Percentiles rank a stretch among this genome's conserved stretches.
phyloP scores from a whole-genome alignment of 2,888 invertebrate species.

The Ophioninae sp. region DNA sequence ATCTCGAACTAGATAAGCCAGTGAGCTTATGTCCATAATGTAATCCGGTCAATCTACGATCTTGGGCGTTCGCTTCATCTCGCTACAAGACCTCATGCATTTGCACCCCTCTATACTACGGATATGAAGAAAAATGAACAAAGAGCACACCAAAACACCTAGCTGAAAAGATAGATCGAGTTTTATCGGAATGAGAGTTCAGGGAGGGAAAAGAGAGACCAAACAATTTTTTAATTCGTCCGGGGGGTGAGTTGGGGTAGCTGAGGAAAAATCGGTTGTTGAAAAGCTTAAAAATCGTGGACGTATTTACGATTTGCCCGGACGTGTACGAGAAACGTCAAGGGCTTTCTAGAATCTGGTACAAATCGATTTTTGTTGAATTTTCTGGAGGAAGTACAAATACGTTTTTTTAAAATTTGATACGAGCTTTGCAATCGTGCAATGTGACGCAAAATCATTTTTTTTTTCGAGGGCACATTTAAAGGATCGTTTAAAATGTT shows the following conservation, averaged over 20 bases:
- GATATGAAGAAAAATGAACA: neutral
- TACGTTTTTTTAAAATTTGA: no score
- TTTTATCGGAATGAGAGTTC: slow-evolving; percentile 36
- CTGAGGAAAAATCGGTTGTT: neutral
- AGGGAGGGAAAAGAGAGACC: slow-evolving; percentile 4
- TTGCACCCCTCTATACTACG: neutral
- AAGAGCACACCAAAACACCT: slow-evolving; percentile 7
- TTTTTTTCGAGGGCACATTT: no score
- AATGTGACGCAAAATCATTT: no score
- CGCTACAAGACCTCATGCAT: slow-evolving; percentile 27
- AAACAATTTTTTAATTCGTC: slow-evolving; percentile 38
- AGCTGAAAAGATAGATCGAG: neutral
- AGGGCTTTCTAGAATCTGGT: no score
- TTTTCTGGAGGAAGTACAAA: no score
- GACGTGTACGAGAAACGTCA: no score
- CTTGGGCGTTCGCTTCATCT: slow-evolving; percentile 51
- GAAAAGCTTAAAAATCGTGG: no score
- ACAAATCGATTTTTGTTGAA: no score
- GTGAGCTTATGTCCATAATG: slow-evolving; percentile 60
- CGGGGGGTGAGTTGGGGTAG: slow-evolving; percentile 17
- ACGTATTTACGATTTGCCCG: no score
- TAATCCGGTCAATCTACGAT: slow-evolving; percentile 63
- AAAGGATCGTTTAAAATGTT: no score
- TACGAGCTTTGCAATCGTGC: no score
- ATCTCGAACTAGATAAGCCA: slow-evolving; percentile 59